Evolutionary conservation across 1,140 invertebrate species (phyloP), one percentile per base, ranked within the genome.

Genomic region (Nilaparvata lugens): DNA sequence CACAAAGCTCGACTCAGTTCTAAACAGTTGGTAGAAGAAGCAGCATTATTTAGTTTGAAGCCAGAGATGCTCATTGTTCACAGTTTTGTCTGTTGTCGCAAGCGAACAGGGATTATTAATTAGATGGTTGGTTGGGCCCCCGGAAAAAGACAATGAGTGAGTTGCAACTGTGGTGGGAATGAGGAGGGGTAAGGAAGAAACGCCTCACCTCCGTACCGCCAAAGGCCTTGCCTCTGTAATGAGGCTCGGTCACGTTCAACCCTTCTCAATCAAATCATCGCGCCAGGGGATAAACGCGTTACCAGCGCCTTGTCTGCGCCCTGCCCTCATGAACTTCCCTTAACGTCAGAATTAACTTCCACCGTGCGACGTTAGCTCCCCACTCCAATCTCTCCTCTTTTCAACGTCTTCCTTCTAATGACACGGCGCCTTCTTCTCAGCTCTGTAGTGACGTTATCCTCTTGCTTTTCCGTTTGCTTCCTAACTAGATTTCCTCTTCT

Each of bases 221-320:
- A 19, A 52, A 52, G 51, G 23, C 31, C 31, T 35, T 35, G 31
- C 31, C 31, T 35, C 14, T 2, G 28, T 53, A 54, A 61, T 61
- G 40, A 45, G 38, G 53, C 40, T 4, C 16, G 40, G 59, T 61
- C 53, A 61, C 59, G 59, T 48, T 16, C 59, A 56, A 54, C 48
- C 59, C 52, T 55, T 55, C 59, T 56, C 59, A 54, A 55, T 56
- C 59, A 54, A 61, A 55, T 56, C 59, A 54, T 61, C 59, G 59
- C 59, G 24, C 38, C 24, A 45, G 58, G 58, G 53, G 53, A 55
- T 55, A 55, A 55, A 55, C 28, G 53, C 35, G 53, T 55, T 55
- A 55, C 24, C 23, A 31, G 28, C 25, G 11, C 18, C 53, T 24
- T 13, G 7, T 24, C 5, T 3, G n/a, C 53, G 7, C 53, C 23